Percentiles rank a stretch among this genome's conserved stretches.
Evolutionary conservation across 2,888 invertebrate genomes (phyloP).

Genomic region (Drosophila barbarae): DNA sequence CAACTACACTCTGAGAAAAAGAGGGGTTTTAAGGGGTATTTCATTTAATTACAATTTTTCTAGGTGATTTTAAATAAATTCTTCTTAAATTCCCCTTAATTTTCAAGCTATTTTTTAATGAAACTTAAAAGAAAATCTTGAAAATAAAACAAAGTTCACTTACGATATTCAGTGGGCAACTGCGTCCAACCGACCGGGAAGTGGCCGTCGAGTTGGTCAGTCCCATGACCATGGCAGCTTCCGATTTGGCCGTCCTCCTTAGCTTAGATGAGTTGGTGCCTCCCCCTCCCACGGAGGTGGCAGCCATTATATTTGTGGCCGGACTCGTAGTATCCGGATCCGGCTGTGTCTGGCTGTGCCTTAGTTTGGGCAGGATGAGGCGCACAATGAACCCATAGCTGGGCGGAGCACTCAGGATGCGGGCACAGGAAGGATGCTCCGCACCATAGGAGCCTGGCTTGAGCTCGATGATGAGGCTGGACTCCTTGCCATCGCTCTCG

Average conservation of each 20-base stretch:
- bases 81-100: neutral
- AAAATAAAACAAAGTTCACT: constrained; percentile 54
- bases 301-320: constrained; percentile 43
- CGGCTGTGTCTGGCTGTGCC: constrained; percentile 50
- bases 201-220: constrained; percentile 53
- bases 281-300: neutral
- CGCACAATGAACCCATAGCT: constrained; percentile 78
- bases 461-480: constrained; percentile 79
- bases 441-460: constrained; percentile 67
- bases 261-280: constrained; percentile 38
- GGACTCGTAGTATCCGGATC: constrained; percentile 19
- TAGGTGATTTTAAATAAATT: neutral
- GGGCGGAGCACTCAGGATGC: constrained; percentile 77
- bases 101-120: neutral
- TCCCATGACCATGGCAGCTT: constrained; percentile 37
- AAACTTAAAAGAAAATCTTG: neutral
- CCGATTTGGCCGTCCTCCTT: constrained; percentile 33
- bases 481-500: constrained; percentile 78
- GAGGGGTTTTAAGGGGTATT: neutral
- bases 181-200: constrained; percentile 58
- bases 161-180: constrained; percentile 78
- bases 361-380: constrained; percentile 76
- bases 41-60: neutral
- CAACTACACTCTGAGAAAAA: constrained; percentile 6
- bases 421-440: constrained; percentile 71